Conservation (phyloP, 2,888 invertebrate species). For the Caenorhabditis angaria region DNA sequence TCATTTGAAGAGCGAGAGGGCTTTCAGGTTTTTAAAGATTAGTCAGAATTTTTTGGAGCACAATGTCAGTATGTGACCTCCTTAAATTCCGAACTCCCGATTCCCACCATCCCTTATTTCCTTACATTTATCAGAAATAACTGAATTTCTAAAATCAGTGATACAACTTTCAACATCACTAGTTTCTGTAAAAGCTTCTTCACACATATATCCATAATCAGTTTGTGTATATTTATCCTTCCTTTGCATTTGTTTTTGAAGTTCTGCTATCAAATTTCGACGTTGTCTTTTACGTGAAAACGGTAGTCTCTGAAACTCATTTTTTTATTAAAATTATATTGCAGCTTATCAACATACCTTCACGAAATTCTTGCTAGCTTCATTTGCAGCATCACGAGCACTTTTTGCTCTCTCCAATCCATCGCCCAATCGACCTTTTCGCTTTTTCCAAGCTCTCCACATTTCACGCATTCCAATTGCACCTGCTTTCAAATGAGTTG, state of each 20-base stretch:
- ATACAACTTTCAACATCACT: slow-evolving; percentile 53
- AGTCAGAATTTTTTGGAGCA: too few species aligned
- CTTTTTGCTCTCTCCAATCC: slow-evolving; percentile 32
- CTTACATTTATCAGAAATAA: slow-evolving; percentile 43
- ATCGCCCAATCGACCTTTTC: slow-evolving; percentile 47
- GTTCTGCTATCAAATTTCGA: slow-evolving; percentile 48
- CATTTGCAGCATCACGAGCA: slow-evolving; percentile 45
- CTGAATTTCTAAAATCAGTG: slow-evolving; percentile 40
- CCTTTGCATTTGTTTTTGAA: slow-evolving; percentile 48
- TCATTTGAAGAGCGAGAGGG: too few species aligned
- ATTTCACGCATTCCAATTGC: slow-evolving; percentile 63
- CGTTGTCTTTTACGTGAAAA: slow-evolving; percentile 53
- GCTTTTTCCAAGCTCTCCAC: slow-evolving; percentile 68
- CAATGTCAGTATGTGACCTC: too few species aligned
- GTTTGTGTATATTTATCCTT: slow-evolving; percentile 58
- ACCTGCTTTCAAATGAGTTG: slow-evolving; percentile 52
- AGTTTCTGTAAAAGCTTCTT: slow-evolving; percentile 54
- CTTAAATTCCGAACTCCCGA: too few species aligned
- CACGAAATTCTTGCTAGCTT: slow-evolving; percentile 50
- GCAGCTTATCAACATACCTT: slow-evolving; percentile 25
- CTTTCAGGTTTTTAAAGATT: too few species aligned
- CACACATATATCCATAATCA: slow-evolving; percentile 44
- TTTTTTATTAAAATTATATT: not conserved
- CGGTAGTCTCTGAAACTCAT: slow-evolving; percentile 48
- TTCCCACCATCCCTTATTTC: too few species aligned